A percentile compares a stretch with the other conserved stretches of the same genome.
Evolutionary conservation across 2,113 vertebrate species (phyloP).

Genomic region (Microcebus griseorufus): DNA sequence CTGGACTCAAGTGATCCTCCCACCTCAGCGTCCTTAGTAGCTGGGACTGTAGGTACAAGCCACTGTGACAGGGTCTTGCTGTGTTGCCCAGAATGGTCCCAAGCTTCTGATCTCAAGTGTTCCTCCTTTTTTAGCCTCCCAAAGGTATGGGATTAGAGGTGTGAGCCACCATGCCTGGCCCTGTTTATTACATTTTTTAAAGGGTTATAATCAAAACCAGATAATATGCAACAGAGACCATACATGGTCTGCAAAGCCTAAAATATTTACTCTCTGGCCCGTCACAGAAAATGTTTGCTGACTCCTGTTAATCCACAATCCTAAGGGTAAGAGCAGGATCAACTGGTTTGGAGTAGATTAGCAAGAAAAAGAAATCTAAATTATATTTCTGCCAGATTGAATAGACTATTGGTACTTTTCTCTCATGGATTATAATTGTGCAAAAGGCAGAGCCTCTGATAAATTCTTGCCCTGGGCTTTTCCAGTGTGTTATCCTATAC

Average conservation of each 20-base stretch:
- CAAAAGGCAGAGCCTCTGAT: neutral
- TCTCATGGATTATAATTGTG: neutral
- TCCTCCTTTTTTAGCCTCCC: no score
- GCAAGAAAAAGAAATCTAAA: neutral
- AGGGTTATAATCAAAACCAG: neutral
- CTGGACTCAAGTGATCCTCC: no score
- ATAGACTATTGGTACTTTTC: neutral
- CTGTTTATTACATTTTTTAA: neutral
- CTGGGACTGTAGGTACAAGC: no score
- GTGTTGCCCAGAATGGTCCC: no score
- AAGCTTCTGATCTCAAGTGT: no score
- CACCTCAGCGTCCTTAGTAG: no score
- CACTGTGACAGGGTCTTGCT: no score
- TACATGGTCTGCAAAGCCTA: neutral
- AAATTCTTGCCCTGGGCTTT: constrained; percentile 16
- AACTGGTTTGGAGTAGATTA: neutral
- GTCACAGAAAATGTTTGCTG: constrained; percentile 17
- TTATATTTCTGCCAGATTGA: neutral
- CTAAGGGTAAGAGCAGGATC: neutral
- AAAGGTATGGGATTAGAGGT: no score
- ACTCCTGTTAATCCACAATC: neutral
- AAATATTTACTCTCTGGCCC: neutral
- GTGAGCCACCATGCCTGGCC: no score
- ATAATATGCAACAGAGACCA: neutral
- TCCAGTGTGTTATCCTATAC: neutral